These are phyloP conservation scores for Harpalus rubripes DNA, from an alignment of 2,888 invertebrate genomes.

Conservation along the genomic window DNA sequence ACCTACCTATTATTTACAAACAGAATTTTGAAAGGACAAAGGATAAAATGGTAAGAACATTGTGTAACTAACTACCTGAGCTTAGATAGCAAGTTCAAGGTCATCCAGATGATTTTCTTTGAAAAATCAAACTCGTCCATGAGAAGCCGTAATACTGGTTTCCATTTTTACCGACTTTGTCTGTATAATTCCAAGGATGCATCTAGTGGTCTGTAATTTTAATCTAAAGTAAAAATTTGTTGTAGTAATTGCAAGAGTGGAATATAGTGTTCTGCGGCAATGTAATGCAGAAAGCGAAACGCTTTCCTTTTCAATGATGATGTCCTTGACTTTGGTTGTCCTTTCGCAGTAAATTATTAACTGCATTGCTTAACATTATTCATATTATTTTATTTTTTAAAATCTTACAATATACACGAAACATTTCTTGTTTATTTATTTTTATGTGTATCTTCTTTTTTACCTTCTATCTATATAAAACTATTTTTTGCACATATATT, in stretches of 20 bases:
- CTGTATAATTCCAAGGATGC: conserved; percentile 62
- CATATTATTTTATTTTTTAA: conserved; percentile 7
- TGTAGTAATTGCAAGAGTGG: conserved; percentile 12
- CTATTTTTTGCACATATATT: neutral
- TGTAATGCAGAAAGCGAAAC: conserved; percentile 10
- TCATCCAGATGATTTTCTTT: conserved; percentile 57
- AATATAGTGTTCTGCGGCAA: neutral
- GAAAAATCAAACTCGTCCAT: conserved; percentile 64
- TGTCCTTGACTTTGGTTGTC: conserved; percentile 24
- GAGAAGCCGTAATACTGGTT: conserved; percentile 63
- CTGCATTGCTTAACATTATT: neutral
- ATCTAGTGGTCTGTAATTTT: conserved; percentile 10
- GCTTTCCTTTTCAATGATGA: conserved; percentile 19
- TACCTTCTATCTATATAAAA: too few species aligned
- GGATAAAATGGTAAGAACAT: conserved; percentile 40
- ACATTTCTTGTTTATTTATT: too few species aligned
- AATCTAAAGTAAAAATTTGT: conserved; percentile 34
- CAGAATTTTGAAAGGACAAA: conserved; percentile 30
- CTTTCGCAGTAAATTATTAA: conserved; percentile 13
- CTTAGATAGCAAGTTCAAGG: conserved; percentile 63
- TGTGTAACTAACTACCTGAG: conserved; percentile 42
- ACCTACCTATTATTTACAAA: conserved; percentile 12
- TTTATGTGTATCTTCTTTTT: too few species aligned
- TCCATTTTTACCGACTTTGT: conserved; percentile 65
- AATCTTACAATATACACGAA: neutral